A percentile compares a stretch with the other conserved stretches of the same genome.
These are phyloP conservation scores for Yponomeuta evonymella DNA, from an alignment of 2,888 invertebrate species.

Conservation along the genomic window DNA sequence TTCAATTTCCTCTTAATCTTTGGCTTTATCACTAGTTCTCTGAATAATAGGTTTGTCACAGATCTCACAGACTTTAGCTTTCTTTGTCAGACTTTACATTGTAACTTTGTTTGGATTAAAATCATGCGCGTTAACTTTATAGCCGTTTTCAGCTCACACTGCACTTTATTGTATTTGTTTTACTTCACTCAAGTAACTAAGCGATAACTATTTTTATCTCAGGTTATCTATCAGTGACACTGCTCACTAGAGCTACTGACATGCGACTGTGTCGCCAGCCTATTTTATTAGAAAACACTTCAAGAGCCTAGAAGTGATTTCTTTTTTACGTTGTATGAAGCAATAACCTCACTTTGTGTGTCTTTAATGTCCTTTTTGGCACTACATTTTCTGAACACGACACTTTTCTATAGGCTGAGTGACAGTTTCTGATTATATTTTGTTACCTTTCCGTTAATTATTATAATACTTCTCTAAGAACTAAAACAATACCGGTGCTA, in stretches of 20 bases:
- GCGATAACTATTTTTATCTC: conserved; percentile 33
- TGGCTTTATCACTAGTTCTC: conserved; percentile 38
- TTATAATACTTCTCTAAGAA: not conserved
- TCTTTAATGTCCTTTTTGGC: not conserved
- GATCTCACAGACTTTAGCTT: conserved; percentile 19
- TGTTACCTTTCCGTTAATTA: not conserved
- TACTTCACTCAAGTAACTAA: not conserved
- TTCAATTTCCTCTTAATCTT: conserved; percentile 36
- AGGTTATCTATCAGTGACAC: conserved; percentile 47
- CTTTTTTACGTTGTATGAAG: no score
- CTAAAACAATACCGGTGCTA: not conserved
- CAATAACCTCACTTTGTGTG: no score
- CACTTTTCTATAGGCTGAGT: no score
- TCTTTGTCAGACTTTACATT: no score
- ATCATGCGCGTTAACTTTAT: conserved; percentile 34
- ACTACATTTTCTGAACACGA: not conserved
- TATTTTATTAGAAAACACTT: conserved; percentile 32
- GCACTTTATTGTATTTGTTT: not conserved
- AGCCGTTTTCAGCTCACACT: conserved; percentile 27
- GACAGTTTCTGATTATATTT: no score
- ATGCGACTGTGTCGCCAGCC: conserved; percentile 33
- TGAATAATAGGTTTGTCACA: conserved; percentile 20
- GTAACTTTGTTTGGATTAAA: no score
- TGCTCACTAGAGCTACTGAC: conserved; percentile 28
- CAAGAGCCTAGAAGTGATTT: conserved; percentile 33